phyloP scores from a whole-genome alignment of 2,888 invertebrate species.

The Plusia festucae region DNA sequence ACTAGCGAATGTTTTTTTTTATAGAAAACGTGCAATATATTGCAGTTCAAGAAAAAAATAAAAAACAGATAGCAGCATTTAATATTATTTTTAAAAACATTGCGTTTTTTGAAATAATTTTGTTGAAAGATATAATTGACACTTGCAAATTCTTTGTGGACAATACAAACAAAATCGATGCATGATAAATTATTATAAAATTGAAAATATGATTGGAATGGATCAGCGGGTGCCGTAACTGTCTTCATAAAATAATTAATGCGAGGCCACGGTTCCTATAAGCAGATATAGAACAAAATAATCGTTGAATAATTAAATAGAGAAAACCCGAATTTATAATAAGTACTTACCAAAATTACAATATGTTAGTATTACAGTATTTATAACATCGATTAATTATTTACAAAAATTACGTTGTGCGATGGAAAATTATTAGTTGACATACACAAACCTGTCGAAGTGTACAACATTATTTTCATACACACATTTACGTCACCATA shows the following conservation, averaged over 20 bases:
- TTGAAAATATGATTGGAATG: slow-evolving; percentile 73
- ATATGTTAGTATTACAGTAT: slow-evolving; percentile 67
- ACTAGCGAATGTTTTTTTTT: slow-evolving; percentile 42
- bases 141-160: slow-evolving; percentile 55
- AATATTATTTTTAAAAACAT: slow-evolving; percentile 16
- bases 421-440: slow-evolving; percentile 55
- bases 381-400: slow-evolving; percentile 69
- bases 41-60: slow-evolving; percentile 38
- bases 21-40: slow-evolving; percentile 33
- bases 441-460: slow-evolving; percentile 27
- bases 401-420: slow-evolving; percentile 74
- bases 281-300: slow-evolving; percentile 49
- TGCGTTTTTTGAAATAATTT: slow-evolving; percentile 21
- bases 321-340: slow-evolving; percentile 72
- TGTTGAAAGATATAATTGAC: slow-evolving; percentile 63
- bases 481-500: slow-evolving; percentile 52
- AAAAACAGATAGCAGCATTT: no score
- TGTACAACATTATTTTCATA: slow-evolving; percentile 51
- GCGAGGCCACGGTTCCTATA: slow-evolving; percentile 81
- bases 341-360: slow-evolving; percentile 81
- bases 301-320: slow-evolving; percentile 51
- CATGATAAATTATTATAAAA: slow-evolving; percentile 36
- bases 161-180: slow-evolving; percentile 62
- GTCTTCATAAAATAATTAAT: slow-evolving; percentile 68
- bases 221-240: slow-evolving; percentile 72